Conservation (phyloP, 2,888 invertebrate species). For the Caenorhabditis doughertyi region DNA sequence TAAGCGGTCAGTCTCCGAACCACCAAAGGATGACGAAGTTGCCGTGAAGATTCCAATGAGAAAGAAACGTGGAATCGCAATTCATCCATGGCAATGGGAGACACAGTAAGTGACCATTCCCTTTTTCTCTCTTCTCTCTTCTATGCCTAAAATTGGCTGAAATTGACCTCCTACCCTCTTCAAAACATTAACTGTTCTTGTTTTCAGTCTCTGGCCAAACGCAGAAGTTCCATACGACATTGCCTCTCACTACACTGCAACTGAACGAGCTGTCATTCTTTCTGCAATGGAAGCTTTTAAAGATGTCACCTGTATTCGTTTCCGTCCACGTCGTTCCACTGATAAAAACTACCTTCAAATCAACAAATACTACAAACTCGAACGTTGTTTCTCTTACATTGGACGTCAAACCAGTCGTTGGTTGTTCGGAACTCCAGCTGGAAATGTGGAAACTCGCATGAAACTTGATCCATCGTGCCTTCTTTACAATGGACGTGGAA, state of each 20-base stretch:
- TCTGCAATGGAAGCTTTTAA: slow-evolving; percentile 71
- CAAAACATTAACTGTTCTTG: background rate
- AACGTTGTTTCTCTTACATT: slow-evolving; percentile 72
- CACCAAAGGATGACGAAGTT: slow-evolving; percentile 44
- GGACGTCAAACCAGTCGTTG: slow-evolving; percentile 66
- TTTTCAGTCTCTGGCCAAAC: slow-evolving; percentile 70
- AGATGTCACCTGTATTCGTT: slow-evolving; percentile 67
- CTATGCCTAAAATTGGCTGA: too few species aligned
- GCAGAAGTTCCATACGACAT: slow-evolving; percentile 71
- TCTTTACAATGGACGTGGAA: slow-evolving; percentile 68
- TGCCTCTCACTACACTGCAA: slow-evolving; percentile 66
- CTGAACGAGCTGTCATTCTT: slow-evolving; percentile 62
- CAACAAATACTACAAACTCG: slow-evolving; percentile 71
- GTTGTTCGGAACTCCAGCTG: slow-evolving; percentile 67
- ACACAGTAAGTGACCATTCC: slow-evolving; percentile 57
- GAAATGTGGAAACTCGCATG: slow-evolving; percentile 72
- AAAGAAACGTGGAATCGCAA: slow-evolving; percentile 64
- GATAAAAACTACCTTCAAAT: slow-evolving; percentile 69
- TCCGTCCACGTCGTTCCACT: slow-evolving; percentile 63
- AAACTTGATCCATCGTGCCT: slow-evolving; percentile 71
- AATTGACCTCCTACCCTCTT: background rate
- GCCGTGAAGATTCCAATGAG: slow-evolving; percentile 62
- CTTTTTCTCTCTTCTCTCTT: slow-evolving; percentile 1
- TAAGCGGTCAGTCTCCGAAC: slow-evolving; percentile 54
- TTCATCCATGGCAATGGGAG: slow-evolving; percentile 69